These are phyloP conservation scores for Calliopsis andreniformis DNA, from an alignment of 1,140 invertebrate species.

Conservation along the genomic window DNA sequence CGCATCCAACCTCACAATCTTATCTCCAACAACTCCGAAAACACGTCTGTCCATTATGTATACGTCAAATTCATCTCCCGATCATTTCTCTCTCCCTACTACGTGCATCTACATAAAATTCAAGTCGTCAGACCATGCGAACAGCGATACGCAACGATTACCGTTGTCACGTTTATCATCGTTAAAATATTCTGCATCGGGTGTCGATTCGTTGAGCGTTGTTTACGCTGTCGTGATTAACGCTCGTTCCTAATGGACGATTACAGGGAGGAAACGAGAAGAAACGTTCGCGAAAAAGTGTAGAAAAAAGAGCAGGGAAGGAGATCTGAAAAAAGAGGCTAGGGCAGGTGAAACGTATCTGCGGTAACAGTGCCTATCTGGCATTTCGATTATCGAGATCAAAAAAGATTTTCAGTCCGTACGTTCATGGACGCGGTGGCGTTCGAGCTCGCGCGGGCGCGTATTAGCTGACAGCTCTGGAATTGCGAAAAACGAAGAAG, in stretches of 20 bases:
- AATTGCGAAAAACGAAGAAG: constrained; percentile 36
- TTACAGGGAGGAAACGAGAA: background rate
- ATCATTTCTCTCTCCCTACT: background rate
- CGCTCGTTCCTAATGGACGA: background rate
- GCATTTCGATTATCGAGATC: constrained; percentile 45
- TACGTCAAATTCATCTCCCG: background rate
- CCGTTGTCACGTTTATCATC: constrained; percentile 25
- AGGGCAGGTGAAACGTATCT: background rate
- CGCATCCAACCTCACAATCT: no score
- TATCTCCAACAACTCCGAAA: no score
- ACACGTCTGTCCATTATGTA: no score
- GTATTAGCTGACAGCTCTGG: constrained; percentile 43
- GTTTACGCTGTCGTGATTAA: constrained; percentile 23
- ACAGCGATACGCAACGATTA: constrained; percentile 5
- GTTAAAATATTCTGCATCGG: constrained; percentile 40
- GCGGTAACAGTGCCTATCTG: constrained; percentile 8
- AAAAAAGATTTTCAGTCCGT: constrained; percentile 38
- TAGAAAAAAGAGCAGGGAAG: constrained; percentile 10
- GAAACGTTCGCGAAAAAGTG: background rate
- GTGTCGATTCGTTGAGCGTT: constrained; percentile 32
- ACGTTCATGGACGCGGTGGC: background rate
- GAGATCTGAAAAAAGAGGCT: background rate
- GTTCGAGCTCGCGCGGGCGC: background rate
- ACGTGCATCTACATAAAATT: background rate
- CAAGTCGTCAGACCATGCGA: background rate